Percentiles rank a stretch among this genome's conserved stretches.
These are phyloP conservation scores for Hyposoter dolosus DNA, from an alignment of 2,888 invertebrate species.

Conservation along the genomic window DNA sequence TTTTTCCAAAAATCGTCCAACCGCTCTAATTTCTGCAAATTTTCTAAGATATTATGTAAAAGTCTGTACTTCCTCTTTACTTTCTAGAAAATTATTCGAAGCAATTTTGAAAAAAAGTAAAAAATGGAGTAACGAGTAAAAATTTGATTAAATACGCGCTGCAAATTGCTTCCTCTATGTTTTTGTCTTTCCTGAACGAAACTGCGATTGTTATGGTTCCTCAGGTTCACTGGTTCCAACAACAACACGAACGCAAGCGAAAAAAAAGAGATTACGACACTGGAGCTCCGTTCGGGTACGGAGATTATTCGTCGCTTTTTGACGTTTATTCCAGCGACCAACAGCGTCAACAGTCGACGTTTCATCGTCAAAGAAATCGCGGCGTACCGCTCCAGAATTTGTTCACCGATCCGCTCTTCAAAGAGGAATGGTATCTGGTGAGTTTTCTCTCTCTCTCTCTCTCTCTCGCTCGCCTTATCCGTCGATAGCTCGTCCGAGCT, in stretches of 20 bases:
- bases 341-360: conserved; percentile 83
- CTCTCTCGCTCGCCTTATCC: neutral
- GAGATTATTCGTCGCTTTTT: conserved; percentile 82
- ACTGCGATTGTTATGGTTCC: conserved; percentile 43
- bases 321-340: conserved; percentile 83
- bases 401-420: conserved; percentile 96
- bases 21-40: too few species aligned
- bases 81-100: too few species aligned
- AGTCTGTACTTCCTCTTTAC: too few species aligned
- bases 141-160: too few species aligned
- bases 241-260: conserved; percentile 95
- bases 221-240: conserved; percentile 97
- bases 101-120: too few species aligned
- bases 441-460: conserved; percentile 84
- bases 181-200: neutral
- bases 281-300: conserved; percentile 81
- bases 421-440: conserved; percentile 99
- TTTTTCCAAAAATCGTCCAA: too few species aligned
- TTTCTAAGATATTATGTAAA: too few species aligned
- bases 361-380: conserved; percentile 81
- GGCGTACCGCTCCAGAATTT: conserved; percentile 86
- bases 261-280: conserved; percentile 93
- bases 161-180: too few species aligned
- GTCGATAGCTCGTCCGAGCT: neutral
- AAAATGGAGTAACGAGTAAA: too few species aligned